Base-by-base conservation (phyloP, 2,888 invertebrate genomes). In the Sinhomidia bicolor region DNA sequence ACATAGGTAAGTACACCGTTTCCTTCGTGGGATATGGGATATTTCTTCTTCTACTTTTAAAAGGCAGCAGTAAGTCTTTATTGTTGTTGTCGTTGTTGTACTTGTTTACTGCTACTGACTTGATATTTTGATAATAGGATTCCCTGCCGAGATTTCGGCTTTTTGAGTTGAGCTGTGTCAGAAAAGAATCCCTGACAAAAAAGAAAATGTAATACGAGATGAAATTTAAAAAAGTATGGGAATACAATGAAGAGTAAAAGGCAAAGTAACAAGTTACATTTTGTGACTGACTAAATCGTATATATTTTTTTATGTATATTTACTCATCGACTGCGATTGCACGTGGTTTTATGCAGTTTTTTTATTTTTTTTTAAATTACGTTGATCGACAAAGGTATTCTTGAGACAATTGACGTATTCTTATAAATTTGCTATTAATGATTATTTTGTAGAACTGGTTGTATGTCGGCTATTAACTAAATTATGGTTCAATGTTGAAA, bases 91-190 rank as follows among this genome's bases (percentile, higher is more conserved):
- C 26, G 32, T 54, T 17, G 44, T 20, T 62, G 54, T 32, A 26
- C 44, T 44, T 68, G n/a, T 65, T 60, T 20, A 68, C n/a, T 74
- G 83, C 71, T 71, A 71, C 74, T 36, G 54, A 54, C 17, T 32
- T 51, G 76, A 51, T 7, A 10, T 71, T 60, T 76, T 74, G 84
- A 84, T 84, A 74, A 84, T 57, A 44, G 57, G 84, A 29, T 12
- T 32, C 62, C 85, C 76, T 51, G 85, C 76, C 47, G 85, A 44
- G 60, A 29, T 65, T 85, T 85, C 78, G 85, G 85, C 78, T 84
- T 74, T 74, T 74, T 84, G 83, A 84, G 83, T 47, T 78, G 23
- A 20, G 57, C 47, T 78, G 23, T 7, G 20, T 57, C 51, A 44
- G 44, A 36, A n/a, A n/a, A 84, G 29, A 76, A 76, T 76, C 62